Evolutionary conservation across 64 coral and sea anemone species (phyloP).

Genomic region (Stichodactyla mertensii): DNA sequence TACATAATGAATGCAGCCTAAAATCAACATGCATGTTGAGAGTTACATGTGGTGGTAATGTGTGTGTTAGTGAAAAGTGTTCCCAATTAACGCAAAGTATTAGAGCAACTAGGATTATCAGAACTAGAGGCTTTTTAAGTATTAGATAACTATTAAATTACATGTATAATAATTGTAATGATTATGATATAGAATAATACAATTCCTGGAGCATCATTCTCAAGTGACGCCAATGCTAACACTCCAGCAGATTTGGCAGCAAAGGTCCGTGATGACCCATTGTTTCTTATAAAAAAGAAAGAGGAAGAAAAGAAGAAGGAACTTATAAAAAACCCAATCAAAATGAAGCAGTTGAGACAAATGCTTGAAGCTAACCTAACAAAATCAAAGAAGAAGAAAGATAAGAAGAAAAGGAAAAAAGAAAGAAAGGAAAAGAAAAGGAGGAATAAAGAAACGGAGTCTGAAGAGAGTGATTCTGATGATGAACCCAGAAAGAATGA

Average conservation of each 20-base stretch:
- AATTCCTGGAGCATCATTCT: constrained; percentile 55
- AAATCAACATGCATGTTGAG: too few species aligned
- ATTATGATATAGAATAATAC: constrained; percentile 36
- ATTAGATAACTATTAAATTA: background rate
- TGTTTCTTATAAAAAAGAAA: constrained; percentile 96
- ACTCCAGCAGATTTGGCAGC: constrained; percentile 77
- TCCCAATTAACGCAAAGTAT: too few species aligned
- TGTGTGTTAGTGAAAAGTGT: too few species aligned
- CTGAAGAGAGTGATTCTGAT: constrained; percentile 45
- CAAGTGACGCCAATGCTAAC: constrained; percentile 52
- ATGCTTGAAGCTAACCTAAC: constrained; percentile 79
- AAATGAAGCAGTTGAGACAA: constrained; percentile 93
- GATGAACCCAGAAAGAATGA: constrained; percentile 26
- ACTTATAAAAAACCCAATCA: constrained; percentile 85
- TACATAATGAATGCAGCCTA: too few species aligned
- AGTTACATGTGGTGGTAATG: too few species aligned
- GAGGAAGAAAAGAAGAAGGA: constrained; percentile 96
- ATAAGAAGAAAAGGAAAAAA: constrained; percentile 80
- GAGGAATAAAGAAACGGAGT: constrained; percentile 28
- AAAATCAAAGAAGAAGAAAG: constrained; percentile 83
- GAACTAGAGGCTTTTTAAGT: background rate
- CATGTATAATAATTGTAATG: background rate
- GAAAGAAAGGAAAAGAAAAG: constrained; percentile 55
- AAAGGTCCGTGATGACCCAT: constrained; percentile 91
- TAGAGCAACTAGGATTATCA: too few species aligned